Evolutionary conservation across 2,113 vertebrate species (phyloP), one percentile per base, ranked within the genome.

Genomic region (Actinemys pallida): DNA sequence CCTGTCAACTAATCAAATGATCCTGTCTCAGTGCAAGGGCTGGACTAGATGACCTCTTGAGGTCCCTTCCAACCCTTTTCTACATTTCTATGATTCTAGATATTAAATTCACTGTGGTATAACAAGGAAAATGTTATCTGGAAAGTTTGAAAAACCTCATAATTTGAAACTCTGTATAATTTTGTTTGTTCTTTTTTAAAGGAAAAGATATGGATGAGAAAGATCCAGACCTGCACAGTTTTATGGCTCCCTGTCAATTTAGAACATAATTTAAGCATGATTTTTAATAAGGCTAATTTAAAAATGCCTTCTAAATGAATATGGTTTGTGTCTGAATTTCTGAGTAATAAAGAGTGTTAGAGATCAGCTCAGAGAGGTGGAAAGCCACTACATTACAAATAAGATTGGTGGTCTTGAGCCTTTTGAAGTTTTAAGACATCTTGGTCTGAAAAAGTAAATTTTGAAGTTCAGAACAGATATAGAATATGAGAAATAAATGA

Each of bases 401-500:
- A 2, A 72, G 81, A 13, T 10, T 81, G 29, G 86, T 93, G 31
- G 80, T 91, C 8, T 80, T 42, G 10, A 89, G 56, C 84, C 39
- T 72, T 62, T 90, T 90, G 25, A 78, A 81, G 42, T 84, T 94
- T 92, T 76, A 52, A 89, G 82, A 87, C 0, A 65, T 85, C 89
- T 86, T 86, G 45, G 29, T 87, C 47, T 86, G 54, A 69, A 86
- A 62, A 45, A 93, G 12, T 81, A 72, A 91, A 35, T 92, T 72
- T 25, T 84, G 96, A 89, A 93, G 92, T 95, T 93, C 81, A 88
- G 56, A 95, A 90, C 56, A 47, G 88, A 22, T 20, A 84, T 76
- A 12, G 54, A 83, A 75, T 29, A 47, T 84, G 35, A 95, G 56
- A 39, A 91, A 91, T 89, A 94, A 93, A 57, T 79, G 57, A 0